Evolutionary conservation across 2,113 vertebrate species (phyloP), one percentile per base, ranked within the genome.

Genomic region (Burhinus bistriatus): DNA sequence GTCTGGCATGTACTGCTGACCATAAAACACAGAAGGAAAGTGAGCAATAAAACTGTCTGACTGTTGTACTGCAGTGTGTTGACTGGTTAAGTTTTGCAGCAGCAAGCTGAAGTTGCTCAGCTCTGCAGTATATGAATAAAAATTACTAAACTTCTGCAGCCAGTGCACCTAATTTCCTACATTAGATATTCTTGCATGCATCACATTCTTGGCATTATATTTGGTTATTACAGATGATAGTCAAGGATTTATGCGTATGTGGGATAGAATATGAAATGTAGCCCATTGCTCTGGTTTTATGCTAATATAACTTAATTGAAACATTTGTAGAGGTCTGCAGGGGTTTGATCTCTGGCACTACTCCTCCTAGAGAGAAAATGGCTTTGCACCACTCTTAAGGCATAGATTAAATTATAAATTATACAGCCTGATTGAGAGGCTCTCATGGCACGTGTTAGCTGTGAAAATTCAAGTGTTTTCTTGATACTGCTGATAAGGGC

Each of bases 71-170:
- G 95, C 94, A 95, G 89, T 15, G 73, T 68, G 93, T 23, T 36
- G 62, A 27, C 58, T 83, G 66, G 3, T 64, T 36, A 18, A n/a
- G 51, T 65, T 66, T 71, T 45, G 23, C 9, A 84, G 59, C 85
- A 52, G 69, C 4, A 0, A 81, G 87, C 51, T 23, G 45, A 59
- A n/a, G 6, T 8, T 66, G 76, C 89, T 81, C 89, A 75, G 83
- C 87, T 94, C 95, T 92, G 96, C 92, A 94, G 90, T 36, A 19
- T 34, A 30, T 8, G 84, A 61, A 83, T 83, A 86, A 92, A 95
- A 91, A 88, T 32, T 17, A 51, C 40, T 9, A 1, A 70, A 57
- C 21, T 88, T 73, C 77, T 76, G 89, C 94, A 87, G 87, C 55
- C 69, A 11, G 15, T 20, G 21, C 66, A 25, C 4, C 77, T 87